A percentile compares a stretch with the other conserved stretches of the same genome.
Conservation (phyloP, 2,113 vertebrate genomes). For the Semicossyphus pulcher region DNA sequence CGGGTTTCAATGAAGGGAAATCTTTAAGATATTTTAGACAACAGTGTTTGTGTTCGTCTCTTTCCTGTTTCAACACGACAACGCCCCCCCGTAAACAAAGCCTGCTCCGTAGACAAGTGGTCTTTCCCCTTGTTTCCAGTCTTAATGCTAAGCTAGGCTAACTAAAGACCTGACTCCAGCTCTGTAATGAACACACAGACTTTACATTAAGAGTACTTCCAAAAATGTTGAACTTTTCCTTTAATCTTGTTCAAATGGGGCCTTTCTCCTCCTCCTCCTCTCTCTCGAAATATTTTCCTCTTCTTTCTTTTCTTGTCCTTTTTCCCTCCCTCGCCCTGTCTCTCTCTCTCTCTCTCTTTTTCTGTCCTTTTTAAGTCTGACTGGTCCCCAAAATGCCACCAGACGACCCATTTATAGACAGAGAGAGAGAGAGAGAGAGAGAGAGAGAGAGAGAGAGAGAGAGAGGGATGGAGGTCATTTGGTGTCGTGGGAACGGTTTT, state of each 20-base stretch:
- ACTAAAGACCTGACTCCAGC: background rate
- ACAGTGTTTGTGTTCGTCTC: too few species aligned
- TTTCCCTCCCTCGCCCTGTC: background rate
- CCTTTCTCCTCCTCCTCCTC: too few species aligned
- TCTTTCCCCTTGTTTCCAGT: too few species aligned
- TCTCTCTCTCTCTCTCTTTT: background rate
- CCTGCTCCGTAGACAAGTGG: too few species aligned
- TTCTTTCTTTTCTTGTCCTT: background rate
- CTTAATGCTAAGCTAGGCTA: too few species aligned
- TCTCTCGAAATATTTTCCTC: background rate
- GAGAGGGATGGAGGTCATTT: slow-evolving; percentile 29
- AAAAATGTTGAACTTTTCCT: background rate
- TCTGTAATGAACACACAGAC: background rate
- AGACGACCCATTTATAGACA: slow-evolving; percentile 69
- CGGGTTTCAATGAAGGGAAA: too few species aligned
- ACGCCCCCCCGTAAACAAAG: too few species aligned
- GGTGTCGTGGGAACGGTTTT: slow-evolving; percentile 64
- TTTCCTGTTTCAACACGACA: too few species aligned
- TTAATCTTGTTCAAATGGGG: too few species aligned
- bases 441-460: slow-evolving; percentile 5
- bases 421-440: slow-evolving; percentile 10
- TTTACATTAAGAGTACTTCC: too few species aligned
- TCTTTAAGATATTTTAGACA: too few species aligned
- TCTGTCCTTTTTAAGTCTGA: slow-evolving; percentile 62
- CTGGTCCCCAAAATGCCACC: slow-evolving; percentile 46